phyloP scores from a whole-genome alignment of 92 coral and sea anemone species.

The Chrysogorgia sp. region DNA sequence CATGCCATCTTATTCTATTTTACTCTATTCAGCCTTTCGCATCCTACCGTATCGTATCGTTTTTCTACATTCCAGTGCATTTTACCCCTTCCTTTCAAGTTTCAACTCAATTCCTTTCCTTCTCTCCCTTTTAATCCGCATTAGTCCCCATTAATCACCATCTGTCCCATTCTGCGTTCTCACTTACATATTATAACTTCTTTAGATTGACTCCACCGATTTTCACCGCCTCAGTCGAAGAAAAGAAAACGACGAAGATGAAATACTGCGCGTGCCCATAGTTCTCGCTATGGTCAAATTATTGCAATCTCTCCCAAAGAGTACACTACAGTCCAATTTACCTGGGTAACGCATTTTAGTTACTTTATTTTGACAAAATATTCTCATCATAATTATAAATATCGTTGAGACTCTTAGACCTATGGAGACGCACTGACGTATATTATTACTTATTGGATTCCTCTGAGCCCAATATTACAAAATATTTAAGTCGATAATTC shows the following conservation, averaged over 20 bases:
- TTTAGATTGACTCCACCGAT: conserved; percentile 31
- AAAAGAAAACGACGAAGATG: conserved; percentile 80
- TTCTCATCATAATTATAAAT: no score
- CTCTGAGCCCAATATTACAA: no score
- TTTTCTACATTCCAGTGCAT: no score
- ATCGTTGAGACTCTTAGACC: no score
- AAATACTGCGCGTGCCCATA: conserved; percentile 87
- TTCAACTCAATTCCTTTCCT: neutral
- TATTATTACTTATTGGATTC: no score
- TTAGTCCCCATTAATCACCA: no score
- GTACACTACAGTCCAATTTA: conserved; percentile 78
- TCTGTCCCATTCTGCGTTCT: neutral
- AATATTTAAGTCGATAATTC: no score
- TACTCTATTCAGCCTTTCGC: conserved; percentile 30
- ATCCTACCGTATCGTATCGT: no score
- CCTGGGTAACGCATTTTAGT: conserved; percentile 94
- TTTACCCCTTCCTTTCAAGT: neutral
- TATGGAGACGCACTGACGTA: no score
- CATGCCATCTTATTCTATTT: neutral
- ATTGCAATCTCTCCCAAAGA: conserved; percentile 84
- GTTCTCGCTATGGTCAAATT: conserved; percentile 87
- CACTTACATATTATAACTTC: neutral
- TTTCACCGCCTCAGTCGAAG: conserved; percentile 76
- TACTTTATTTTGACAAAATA: neutral
- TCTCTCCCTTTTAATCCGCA: neutral